phyloP scores from a whole-genome alignment of 2,888 invertebrate genomes.

The Prenolepis imparis region DNA sequence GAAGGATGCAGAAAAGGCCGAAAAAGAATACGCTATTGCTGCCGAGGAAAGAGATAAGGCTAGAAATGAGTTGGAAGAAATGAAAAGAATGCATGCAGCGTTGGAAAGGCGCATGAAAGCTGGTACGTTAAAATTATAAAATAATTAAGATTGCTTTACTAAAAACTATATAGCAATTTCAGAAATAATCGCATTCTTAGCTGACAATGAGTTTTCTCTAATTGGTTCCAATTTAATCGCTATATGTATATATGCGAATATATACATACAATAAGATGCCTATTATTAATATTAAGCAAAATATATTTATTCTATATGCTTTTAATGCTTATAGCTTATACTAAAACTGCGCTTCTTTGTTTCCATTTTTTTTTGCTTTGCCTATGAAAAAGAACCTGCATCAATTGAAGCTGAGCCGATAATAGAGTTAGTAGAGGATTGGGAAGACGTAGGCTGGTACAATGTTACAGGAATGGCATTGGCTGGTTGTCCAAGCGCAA shows the following conservation, averaged over 20 bases:
- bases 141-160: constrained; percentile 19
- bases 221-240: neutral
- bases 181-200: neutral
- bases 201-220: neutral
- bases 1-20: constrained; percentile 92
- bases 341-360: constrained; percentile 58
- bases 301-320: constrained; percentile 10
- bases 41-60: constrained; percentile 92
- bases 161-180: neutral
- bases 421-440: constrained; percentile 81
- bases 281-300: neutral
- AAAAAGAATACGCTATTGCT: constrained; percentile 92
- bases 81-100: constrained; percentile 91
- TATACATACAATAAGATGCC: neutral
- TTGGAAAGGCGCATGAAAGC: constrained; percentile 89
- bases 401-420: constrained; percentile 74
- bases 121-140: constrained; percentile 73
- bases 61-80: constrained; percentile 92
- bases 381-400: constrained; percentile 61
- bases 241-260: neutral
- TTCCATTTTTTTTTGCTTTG: constrained; percentile 64
- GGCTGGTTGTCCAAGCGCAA: constrained; percentile 85
- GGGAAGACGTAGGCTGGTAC: constrained; percentile 81
- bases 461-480: constrained; percentile 85
- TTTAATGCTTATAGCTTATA: constrained; percentile 62